A percentile compares a stretch with the other conserved stretches of the same genome.
Evolutionary conservation across 2,797 vertebrate genomes (phyloP).

Genomic region (Peromyscus eremicus): DNA sequence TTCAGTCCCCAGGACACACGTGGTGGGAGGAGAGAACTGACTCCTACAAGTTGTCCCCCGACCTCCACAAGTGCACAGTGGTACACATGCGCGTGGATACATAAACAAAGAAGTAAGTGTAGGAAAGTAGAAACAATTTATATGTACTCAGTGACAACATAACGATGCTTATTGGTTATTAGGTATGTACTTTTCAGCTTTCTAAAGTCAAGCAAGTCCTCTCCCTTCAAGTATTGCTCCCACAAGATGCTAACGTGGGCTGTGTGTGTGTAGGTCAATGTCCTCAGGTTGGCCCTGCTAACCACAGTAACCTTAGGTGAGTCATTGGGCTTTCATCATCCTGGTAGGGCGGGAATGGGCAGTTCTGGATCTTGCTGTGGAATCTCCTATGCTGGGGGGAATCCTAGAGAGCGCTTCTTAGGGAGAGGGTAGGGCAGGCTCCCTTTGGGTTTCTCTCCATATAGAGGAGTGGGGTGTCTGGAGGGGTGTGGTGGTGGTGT

Average conservation of each 20-base stretch:
- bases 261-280: background rate
- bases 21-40: background rate
- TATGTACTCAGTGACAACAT: background rate
- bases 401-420: constrained; percentile 64
- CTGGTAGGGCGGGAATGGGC: background rate
- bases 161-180: background rate
- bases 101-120: background rate
- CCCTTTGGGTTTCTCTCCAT: background rate
- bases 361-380: background rate
- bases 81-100: background rate
- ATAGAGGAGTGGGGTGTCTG: background rate
- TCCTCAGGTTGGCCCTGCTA: background rate
- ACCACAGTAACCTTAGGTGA: constrained; percentile 62
- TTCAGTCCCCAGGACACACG: background rate
- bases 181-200: background rate
- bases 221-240: background rate
- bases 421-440: background rate
- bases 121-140: background rate
- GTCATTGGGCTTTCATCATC: constrained; percentile 20
- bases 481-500: background rate
- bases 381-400: background rate
- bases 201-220: background rate
- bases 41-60: no score
- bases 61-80: background rate
- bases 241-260: background rate